Percentiles rank a stretch among this genome's conserved stretches.
phyloP scores from a whole-genome alignment of 2,888 invertebrate species.

The Xestobium rufovillosum region DNA sequence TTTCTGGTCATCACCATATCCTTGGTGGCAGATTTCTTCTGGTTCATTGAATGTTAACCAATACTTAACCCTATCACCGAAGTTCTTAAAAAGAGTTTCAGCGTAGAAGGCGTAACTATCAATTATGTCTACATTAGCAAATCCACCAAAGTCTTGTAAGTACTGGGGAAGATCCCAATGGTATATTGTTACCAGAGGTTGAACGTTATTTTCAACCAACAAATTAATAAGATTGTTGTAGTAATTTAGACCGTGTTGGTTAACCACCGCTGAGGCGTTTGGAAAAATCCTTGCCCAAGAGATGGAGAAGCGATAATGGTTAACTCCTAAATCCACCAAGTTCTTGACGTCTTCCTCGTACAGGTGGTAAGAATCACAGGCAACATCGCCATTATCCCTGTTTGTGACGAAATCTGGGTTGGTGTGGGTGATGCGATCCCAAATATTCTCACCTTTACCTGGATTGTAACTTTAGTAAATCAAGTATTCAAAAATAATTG shows the following conservation, averaged over 20 bases:
- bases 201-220: slow-evolving; percentile 44
- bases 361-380: slow-evolving; percentile 20
- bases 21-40: slow-evolving; percentile 17
- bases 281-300: slow-evolving; percentile 62
- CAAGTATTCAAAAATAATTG: too few relatives aligned
- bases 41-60: slow-evolving; percentile 30
- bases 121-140: slow-evolving; percentile 21
- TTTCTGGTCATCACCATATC: not conserved
- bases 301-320: slow-evolving; percentile 51
- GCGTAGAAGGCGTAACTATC: slow-evolving; percentile 26
- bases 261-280: slow-evolving; percentile 46
- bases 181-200: slow-evolving; percentile 56
- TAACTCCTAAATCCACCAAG: slow-evolving; percentile 47
- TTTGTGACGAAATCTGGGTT: slow-evolving; percentile 48
- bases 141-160: slow-evolving; percentile 30
- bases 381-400: slow-evolving; percentile 37
- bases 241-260: slow-evolving; percentile 54
- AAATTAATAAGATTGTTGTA: slow-evolving; percentile 54
- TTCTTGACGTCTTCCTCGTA: slow-evolving; percentile 33
- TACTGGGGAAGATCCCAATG: slow-evolving; percentile 58
- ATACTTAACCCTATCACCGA: slow-evolving; percentile 27
- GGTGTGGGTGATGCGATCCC: slow-evolving; percentile 57
- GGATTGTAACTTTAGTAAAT: too few relatives aligned
- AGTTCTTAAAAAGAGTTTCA: slow-evolving; percentile 23
- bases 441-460: slow-evolving; percentile 58